Evolutionary conservation across 2,888 invertebrate species (phyloP), one percentile per base, ranked within the genome.

Genomic region (Cosmopolites sordidus): DNA sequence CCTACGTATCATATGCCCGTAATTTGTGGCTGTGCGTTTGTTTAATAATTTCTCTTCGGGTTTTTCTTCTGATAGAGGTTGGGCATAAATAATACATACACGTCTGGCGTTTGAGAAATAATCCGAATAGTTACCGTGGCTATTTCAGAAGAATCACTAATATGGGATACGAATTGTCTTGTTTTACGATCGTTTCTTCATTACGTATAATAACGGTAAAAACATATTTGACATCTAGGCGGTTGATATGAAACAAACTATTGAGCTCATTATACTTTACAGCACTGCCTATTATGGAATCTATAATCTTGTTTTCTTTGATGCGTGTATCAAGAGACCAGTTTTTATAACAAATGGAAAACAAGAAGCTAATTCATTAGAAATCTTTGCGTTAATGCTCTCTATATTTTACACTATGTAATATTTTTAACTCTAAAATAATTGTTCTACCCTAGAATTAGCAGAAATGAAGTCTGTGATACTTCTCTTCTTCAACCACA

Each of bases 11-110:
- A 55, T 56, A 56, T 55, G 39, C 43, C 54, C 48, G 53, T 58
- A 56, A 58, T 58, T 58, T 58, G 58, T 56, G 54, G 58, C 44
- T 52, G 52, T 49, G 52, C 46, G 53, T 58, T 58, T 58, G 56
- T 56, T 56, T 58, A 58, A 55, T 58, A 58, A 54, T 58, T 51
- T 57, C 54, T 55, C 52, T 52, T 46, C 48, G 46, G 52, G 30
- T 56, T 56, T 56, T 56, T 53, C 53, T 53, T 43, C 3, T 50
- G 46, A 56, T 56, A 56, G 51, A 52, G 52, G 17, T 16, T 49
- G 44, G 45, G 43, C 48, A 57, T 57, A 57, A 57, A 57, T 57
- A 57, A 57, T 57, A 50, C 57, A 57, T 56, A 43, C 56, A 40
- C 56, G 56, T 57, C 50, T 50, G 42, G 52, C 50, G 53, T 57